Evolutionary conservation across 2,888 invertebrate genomes (phyloP).

Genomic region (Eurytoma californica): DNA sequence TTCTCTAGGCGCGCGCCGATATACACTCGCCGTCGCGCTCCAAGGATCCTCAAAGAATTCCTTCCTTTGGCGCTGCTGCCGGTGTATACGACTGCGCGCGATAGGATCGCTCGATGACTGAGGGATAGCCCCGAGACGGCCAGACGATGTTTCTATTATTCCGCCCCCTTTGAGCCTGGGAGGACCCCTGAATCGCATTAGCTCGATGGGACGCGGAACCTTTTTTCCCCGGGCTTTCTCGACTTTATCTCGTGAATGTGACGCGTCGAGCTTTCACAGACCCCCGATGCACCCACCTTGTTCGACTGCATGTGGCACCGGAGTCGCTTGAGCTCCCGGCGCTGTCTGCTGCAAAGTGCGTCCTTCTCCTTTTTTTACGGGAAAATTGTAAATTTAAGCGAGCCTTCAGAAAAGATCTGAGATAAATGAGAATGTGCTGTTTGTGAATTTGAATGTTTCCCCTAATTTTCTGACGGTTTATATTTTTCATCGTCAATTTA

Average conservation of each 20-base stretch:
- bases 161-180: slow-evolving; percentile 31
- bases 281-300: background rate
- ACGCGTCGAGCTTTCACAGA: slow-evolving; percentile 2
- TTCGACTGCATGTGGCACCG: background rate
- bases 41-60: slow-evolving; percentile 15
- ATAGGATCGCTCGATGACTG: slow-evolving; percentile 34
- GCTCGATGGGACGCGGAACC: slow-evolving; percentile 6
- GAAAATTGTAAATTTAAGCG: no score
- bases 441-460: no score
- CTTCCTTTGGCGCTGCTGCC: background rate
- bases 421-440: no score
- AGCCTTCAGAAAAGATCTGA: no score
- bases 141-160: slow-evolving; percentile 63
- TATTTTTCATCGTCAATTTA: no score
- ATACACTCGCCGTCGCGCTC: slow-evolving; percentile 2
- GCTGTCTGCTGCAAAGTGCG: background rate
- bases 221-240: background rate
- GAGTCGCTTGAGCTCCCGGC: background rate
- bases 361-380: background rate
- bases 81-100: background rate
- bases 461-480: no score
- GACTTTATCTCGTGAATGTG: background rate
- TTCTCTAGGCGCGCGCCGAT: slow-evolving; percentile 7
- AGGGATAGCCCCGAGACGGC: slow-evolving; percentile 31
- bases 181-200: slow-evolving; percentile 21